phyloP scores from a whole-genome alignment of 2,797 vertebrate species.

The Orientallactaga sibirica region DNA sequence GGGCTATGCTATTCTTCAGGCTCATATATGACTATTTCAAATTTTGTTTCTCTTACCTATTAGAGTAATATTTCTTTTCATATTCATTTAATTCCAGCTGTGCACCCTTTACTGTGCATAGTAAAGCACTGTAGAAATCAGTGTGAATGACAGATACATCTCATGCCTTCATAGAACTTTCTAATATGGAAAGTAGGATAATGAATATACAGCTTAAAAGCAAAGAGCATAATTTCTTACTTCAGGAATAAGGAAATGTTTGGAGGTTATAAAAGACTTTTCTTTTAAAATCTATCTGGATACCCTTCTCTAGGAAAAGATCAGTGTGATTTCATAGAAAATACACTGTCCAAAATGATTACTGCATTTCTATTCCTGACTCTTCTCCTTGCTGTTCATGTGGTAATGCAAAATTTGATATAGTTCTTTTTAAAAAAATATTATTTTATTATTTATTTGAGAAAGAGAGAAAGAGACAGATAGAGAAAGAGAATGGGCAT shows the following conservation, averaged over 20 bases:
- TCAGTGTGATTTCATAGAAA: constrained; percentile 16
- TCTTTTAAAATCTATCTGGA: not conserved
- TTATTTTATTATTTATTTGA: not conserved
- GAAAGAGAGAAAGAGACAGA: not conserved
- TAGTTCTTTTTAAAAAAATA: not conserved
- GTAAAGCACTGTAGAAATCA: constrained; percentile 28
- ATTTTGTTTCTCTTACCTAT: constrained; percentile 31
- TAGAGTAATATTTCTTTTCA: constrained; percentile 46
- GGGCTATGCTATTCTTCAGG: not conserved
- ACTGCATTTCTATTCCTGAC: constrained; percentile 13
- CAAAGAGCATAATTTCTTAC: constrained; percentile 8
- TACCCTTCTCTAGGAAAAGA: constrained; percentile 4
- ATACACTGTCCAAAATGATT: not conserved
- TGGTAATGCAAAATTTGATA: not conserved
- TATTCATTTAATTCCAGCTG: constrained; percentile 48
- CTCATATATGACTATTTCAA: not conserved
- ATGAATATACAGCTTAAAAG: not conserved
- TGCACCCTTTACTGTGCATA: not conserved
- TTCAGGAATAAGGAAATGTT: constrained; percentile 21
- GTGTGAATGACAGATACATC: not conserved
- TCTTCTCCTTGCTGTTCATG: not conserved
- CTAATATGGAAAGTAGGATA: not conserved
- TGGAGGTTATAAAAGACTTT: not conserved
- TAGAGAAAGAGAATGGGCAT: no score
- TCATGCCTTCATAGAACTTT: constrained; percentile 53